Percentiles rank a stretch among this genome's conserved stretches.
Evolutionary conservation across 2,113 vertebrate genomes (phyloP).

Genomic region (Lophochroa leadbeateri): DNA sequence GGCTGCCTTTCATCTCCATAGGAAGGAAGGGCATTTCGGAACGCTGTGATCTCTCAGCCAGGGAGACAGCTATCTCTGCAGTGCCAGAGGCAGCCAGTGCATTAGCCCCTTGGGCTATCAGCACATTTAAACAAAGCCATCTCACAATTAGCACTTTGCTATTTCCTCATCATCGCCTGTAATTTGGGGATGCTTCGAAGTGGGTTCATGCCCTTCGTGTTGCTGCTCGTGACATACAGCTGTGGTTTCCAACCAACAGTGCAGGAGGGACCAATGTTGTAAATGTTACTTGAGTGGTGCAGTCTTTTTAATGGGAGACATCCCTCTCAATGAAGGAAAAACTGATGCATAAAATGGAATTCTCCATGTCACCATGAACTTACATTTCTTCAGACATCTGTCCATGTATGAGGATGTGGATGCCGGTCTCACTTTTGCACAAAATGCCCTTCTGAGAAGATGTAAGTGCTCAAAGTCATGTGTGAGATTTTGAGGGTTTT

Average conservation of each 20-base stretch:
- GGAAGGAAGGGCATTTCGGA: slow-evolving; percentile 18
- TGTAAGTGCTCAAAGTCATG: background rate
- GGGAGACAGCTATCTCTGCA: background rate
- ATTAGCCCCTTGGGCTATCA: background rate
- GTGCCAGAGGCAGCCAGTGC: background rate
- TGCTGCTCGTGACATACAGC: background rate
- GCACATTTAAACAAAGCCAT: background rate
- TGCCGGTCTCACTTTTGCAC: background rate
- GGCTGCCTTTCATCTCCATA: slow-evolving; percentile 27
- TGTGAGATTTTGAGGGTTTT: background rate
- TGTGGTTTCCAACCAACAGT: background rate
- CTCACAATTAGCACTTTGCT: background rate
- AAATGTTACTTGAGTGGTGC: background rate
- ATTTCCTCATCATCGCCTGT: background rate
- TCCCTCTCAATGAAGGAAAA: background rate
- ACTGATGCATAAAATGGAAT: background rate
- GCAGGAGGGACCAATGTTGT: background rate
- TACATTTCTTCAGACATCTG: background rate
- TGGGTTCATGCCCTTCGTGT: background rate
- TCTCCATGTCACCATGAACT: background rate
- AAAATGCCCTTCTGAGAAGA: background rate
- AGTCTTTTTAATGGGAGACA: background rate
- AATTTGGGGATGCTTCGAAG: background rate
- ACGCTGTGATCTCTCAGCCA: slow-evolving; percentile 24
- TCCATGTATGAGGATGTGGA: background rate